Evolutionary conservation across 37 sponge, comb jelly and placozoan species (phyloP).

Genomic region (Theonella swinhoei): DNA sequence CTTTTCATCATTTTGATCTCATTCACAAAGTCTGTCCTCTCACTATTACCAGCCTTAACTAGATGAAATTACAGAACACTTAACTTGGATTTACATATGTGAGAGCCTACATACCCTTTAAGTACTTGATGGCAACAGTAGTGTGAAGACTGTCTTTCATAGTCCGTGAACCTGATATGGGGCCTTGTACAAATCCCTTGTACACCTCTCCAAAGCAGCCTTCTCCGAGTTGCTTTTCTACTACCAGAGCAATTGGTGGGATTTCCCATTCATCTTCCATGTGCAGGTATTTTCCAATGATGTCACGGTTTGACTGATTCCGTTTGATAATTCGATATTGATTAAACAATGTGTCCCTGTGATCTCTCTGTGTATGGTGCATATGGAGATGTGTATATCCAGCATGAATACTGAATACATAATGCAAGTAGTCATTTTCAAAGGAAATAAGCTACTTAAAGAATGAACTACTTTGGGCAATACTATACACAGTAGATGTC

Average conservation of each 20-base stretch:
- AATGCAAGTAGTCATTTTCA: too few relatives aligned
- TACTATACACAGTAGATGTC: too few relatives aligned
- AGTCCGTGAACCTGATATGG: not conserved
- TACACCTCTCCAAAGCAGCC: conserved; percentile 74
- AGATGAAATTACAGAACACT: not conserved
- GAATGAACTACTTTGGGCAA: too few relatives aligned
- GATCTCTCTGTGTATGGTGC: not conserved
- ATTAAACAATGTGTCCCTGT: not conserved
- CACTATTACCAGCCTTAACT: conserved; percentile 32
- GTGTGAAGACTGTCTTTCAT: conserved; percentile 14
- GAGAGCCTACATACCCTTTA: conserved; percentile 44
- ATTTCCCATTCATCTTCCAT: conserved; percentile 72
- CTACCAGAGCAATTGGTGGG: conserved; percentile 19
- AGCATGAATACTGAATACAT: too few relatives aligned
- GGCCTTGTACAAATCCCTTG: conserved; percentile 55
- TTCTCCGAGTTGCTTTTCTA: conserved; percentile 66
- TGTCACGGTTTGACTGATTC: not conserved
- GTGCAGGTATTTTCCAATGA: not conserved
- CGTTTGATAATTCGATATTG: not conserved
- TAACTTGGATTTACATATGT: not conserved
- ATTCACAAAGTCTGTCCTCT: conserved; percentile 55
- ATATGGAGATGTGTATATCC: too few relatives aligned
- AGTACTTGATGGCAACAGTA: conserved; percentile 50
- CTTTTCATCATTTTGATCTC: conserved; percentile 78
- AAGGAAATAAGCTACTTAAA: too few relatives aligned